Evolutionary conservation across 2,888 invertebrate species (phyloP), one percentile per base, ranked within the genome.

Genomic region (Leptodirus hochenwartii): DNA sequence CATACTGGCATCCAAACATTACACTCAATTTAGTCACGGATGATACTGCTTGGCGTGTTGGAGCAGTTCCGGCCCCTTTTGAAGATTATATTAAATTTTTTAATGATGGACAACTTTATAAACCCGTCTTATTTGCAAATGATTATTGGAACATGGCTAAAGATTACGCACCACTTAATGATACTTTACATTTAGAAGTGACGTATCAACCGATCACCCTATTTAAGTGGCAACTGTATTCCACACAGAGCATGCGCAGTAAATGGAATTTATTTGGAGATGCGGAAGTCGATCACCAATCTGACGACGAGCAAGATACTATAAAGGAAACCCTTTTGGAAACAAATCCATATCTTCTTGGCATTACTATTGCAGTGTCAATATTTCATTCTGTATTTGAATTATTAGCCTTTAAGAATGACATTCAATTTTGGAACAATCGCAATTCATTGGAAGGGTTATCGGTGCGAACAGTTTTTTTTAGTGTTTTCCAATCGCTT

Each of bases 361-460:
- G 70, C 4, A 53, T 95, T 31, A 99, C 98, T 2, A 72, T 95
- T 35, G 66, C 75, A 30, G 79, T 99, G 1, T 95, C 96, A 1
- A 69, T 98, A 33, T 62, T 98, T 12, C 98, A 99, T 59, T 95
- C 91, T 33, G 73, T 98, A 37, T 98, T 99, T 61, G 98, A 99
- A 56, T 69, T 99, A 41, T 63, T 99, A 32, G 98, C 98, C 24
- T 99, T 99, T 56, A 99, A 99, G 62, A 99, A 99, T 61, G 98
- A 99, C 54, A 99, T 99, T 47, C 98, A 99, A 56, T 99, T 99
- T 54, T 99, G 98, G 98, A 90, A 91, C 45, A 93, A 91, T 47
- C 69, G 95, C 10, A 88, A 95, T 51, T 90, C 91, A 1, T 61
- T 98, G 25, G 96, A 98, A 59, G 96, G 96, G 6, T 64, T 99